phyloP scores from a whole-genome alignment of 1,140 invertebrate genomes.

The Danaus melanippus region DNA sequence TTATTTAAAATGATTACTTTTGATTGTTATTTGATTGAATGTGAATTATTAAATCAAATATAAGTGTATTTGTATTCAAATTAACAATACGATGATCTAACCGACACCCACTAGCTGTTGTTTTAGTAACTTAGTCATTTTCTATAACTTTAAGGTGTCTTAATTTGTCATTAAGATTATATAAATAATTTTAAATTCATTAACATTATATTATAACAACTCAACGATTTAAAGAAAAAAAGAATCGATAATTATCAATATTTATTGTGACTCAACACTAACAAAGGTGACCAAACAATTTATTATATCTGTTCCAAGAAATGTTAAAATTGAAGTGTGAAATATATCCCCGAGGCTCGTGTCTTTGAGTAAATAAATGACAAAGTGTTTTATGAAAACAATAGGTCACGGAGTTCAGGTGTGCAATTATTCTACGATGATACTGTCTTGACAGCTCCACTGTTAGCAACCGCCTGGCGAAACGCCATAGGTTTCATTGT shows the following conservation, averaged over 20 bases:
- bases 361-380: too few relatives aligned
- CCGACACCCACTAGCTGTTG: constrained; percentile 29
- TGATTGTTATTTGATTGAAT: too few relatives aligned
- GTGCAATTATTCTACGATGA: constrained; percentile 18
- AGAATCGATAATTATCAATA: background rate
- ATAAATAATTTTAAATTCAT: too few relatives aligned
- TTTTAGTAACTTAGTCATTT: constrained; percentile 17
- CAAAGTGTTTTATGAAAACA: constrained; percentile 5
- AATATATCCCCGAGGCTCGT: too few relatives aligned
- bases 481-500: constrained; percentile 16
- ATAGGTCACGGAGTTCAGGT: constrained; percentile 17
- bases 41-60: too few relatives aligned
- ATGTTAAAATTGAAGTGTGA: too few relatives aligned
- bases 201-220: too few relatives aligned
- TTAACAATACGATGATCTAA: constrained; percentile 33
- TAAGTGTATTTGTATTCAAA: constrained; percentile 10
- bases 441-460: constrained; percentile 19
- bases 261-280: too few relatives aligned
- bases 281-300: background rate
- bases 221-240: too few relatives aligned
- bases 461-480: constrained; percentile 17
- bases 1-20: too few relatives aligned
- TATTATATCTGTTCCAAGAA: background rate
- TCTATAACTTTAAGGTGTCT: background rate
- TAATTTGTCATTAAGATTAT: too few relatives aligned